These are phyloP conservation scores for Silurus glanis DNA, from an alignment of 2,113 vertebrate genomes.

Conservation along the genomic window DNA sequence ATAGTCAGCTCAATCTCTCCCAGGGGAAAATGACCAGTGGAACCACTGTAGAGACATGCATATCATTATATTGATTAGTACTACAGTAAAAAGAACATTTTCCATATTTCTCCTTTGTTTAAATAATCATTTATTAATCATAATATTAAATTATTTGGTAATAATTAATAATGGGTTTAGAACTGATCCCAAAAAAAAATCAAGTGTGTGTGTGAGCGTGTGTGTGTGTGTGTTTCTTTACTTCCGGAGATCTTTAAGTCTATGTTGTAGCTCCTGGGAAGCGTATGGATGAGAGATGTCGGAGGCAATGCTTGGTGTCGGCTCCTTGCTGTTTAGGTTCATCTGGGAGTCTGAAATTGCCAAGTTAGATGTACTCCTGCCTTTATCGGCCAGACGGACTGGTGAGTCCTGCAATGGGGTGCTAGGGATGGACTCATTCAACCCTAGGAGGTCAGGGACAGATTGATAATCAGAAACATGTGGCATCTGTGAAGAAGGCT, in stretches of 20 bases:
- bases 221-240: constrained; percentile 58
- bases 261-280: constrained; percentile 88
- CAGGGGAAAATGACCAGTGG: constrained; percentile 80
- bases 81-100: not conserved
- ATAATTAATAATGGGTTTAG: not conserved
- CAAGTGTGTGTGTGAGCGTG: not conserved
- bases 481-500: constrained; percentile 34
- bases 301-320: constrained; percentile 94
- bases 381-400: constrained; percentile 62
- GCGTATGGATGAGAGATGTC: constrained; percentile 91
- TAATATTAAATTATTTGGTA: no score
- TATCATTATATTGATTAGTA: not conserved
- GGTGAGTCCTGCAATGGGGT: constrained; percentile 51
- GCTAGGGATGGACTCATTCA: not conserved
- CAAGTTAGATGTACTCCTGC: constrained; percentile 80
- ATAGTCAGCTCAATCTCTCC: constrained; percentile 92
- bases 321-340: constrained; percentile 80
- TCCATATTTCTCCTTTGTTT: not conserved
- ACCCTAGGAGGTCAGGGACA: constrained; percentile 54
- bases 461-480: constrained; percentile 30
- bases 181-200: not conserved
- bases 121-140: not conserved
- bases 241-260: constrained; percentile 89
- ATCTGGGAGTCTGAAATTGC: constrained; percentile 79
- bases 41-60: constrained; percentile 74